These are phyloP conservation scores for Gnathonemus echidnorhynchus DNA, from an alignment of 2,113 vertebrate genomes.

Conservation along the genomic window DNA sequence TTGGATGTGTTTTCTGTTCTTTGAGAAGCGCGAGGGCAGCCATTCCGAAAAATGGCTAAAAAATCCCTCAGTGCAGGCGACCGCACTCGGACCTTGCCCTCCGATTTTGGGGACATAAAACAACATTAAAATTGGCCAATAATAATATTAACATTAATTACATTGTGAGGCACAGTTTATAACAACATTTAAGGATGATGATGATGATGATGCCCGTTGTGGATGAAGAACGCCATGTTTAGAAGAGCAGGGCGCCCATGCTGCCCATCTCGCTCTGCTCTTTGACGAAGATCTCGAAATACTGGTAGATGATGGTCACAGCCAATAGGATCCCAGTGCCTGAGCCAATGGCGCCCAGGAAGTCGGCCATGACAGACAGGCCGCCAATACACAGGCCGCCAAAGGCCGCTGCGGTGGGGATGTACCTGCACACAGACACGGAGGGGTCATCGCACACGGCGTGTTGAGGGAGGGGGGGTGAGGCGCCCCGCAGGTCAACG, in stretches of 20 bases:
- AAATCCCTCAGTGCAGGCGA: slow-evolving; percentile 13
- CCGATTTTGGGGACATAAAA: slow-evolving; percentile 30
- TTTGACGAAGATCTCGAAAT: slow-evolving; percentile 98
- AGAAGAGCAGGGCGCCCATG: slow-evolving; percentile 95
- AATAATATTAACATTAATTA: slow-evolving; percentile 28
- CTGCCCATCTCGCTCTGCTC: slow-evolving; percentile 98
- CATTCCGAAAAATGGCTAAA: neutral
- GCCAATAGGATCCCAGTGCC: slow-evolving; percentile 94
- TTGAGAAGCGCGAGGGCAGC: neutral
- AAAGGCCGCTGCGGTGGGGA: slow-evolving; percentile 94
- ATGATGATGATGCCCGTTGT: neutral
- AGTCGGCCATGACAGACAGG: slow-evolving; percentile 92
- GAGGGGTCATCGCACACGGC: neutral
- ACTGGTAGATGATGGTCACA: slow-evolving; percentile 99
- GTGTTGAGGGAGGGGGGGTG: neutral
- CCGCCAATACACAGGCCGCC: slow-evolving; percentile 97
- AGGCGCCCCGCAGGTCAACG: too few relatives aligned
- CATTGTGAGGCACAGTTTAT: slow-evolving; percentile 20
- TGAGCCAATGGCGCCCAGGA: slow-evolving; percentile 93
- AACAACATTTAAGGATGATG: slow-evolving; percentile 5
- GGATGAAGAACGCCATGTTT: slow-evolving; percentile 39
- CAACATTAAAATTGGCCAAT: slow-evolving; percentile 11
- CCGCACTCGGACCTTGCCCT: slow-evolving; percentile 28
- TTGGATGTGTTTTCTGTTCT: neutral
- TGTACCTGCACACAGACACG: slow-evolving; percentile 70